phyloP scores from a whole-genome alignment of 37 sponge, comb jelly and placozoan species.

The Theonella swinhoei region DNA sequence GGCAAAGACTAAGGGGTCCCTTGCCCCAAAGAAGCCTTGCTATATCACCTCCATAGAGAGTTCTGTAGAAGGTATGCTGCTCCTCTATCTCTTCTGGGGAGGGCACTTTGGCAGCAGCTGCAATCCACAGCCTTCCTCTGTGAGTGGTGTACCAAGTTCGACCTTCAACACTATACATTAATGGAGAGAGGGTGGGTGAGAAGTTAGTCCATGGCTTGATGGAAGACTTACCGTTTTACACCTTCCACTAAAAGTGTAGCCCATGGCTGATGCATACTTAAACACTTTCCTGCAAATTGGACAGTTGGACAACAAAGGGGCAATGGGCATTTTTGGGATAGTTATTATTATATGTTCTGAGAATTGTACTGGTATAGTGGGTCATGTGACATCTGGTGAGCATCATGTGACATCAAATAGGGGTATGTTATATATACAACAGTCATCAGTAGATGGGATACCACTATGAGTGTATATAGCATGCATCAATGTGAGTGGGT shows the following conservation, averaged over 20 bases:
- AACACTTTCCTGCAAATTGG: constrained; percentile 80
- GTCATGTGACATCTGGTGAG: background rate
- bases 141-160: constrained; percentile 96
- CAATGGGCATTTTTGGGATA: too few species aligned
- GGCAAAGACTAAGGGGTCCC: too few species aligned
- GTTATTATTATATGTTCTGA: too few species aligned
- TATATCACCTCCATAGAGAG: constrained; percentile 55
- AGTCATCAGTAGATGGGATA: too few species aligned
- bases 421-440: too few species aligned
- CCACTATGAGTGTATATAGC: too few species aligned
- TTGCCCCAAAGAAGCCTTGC: too few species aligned
- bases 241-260: constrained; percentile 92
- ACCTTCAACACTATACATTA: constrained; percentile 79
- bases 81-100: constrained; percentile 39
- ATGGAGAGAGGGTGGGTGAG: too few species aligned
- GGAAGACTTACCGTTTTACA: constrained; percentile 78
- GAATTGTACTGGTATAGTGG: too few species aligned
- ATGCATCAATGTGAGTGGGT: constrained; percentile 84
- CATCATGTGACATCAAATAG: too few species aligned
- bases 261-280: constrained; percentile 99
- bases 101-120: constrained; percentile 73
- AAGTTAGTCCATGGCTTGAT: too few species aligned
- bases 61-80: constrained; percentile 69
- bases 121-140: constrained; percentile 97
- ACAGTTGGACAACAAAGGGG: too few species aligned